Percentiles rank a stretch among this genome's conserved stretches.
phyloP scores from a whole-genome alignment of 2,797 vertebrate species.

The Pantherophis vulpinus region DNA sequence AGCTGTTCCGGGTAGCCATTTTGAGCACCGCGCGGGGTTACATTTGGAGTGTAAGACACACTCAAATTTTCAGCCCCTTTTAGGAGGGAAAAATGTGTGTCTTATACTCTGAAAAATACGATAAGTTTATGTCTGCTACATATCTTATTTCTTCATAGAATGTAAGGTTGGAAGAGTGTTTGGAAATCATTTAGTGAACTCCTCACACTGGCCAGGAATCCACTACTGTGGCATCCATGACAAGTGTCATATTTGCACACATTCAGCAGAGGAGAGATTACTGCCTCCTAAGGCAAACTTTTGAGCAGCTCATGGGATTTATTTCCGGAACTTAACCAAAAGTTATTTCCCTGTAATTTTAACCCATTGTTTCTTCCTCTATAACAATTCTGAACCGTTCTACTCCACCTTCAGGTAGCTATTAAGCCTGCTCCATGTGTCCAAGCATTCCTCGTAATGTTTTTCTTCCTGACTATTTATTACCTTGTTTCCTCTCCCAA shows the following conservation, averaged over 20 bases:
- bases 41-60: too few relatives aligned
- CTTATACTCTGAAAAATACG: too few relatives aligned
- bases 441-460: not conserved
- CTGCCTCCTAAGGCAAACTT: not conserved
- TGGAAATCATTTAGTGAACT: not conserved
- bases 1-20: too few relatives aligned
- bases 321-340: not conserved
- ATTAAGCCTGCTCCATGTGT: not conserved
- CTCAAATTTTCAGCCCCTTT: too few relatives aligned
- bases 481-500: not conserved
- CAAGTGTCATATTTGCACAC: not conserved
- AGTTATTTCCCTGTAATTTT: not conserved
- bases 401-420: not conserved
- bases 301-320: not conserved
- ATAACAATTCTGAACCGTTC: not conserved
- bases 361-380: not conserved
- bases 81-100: too few relatives aligned
- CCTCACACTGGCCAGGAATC: not conserved
- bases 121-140: not conserved
- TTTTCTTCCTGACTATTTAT: not conserved
- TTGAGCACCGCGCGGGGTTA: too few relatives aligned
- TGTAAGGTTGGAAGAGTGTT: not conserved
- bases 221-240: not conserved
- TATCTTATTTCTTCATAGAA: not conserved
- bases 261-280: not conserved